phyloP scores from a whole-genome alignment of 1,140 invertebrate species.

The Holotrichia oblita region DNA sequence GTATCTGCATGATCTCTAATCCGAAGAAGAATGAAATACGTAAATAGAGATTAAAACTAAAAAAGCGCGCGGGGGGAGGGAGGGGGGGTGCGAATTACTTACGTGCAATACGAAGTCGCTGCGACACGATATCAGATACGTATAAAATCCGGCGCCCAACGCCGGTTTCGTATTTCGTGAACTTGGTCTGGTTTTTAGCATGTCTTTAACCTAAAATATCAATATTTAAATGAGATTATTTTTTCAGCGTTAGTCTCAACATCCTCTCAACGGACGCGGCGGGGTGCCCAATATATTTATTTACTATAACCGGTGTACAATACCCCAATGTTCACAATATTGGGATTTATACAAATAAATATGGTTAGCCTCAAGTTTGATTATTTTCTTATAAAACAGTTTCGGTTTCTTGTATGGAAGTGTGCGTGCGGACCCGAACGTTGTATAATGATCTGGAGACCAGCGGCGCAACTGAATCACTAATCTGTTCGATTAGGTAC shows the following conservation, averaged over 20 bases:
- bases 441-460: too few relatives aligned
- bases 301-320: conserved; percentile 51
- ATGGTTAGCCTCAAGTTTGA: conserved; percentile 52
- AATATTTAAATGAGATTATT: conserved; percentile 53
- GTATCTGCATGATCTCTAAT: too few relatives aligned
- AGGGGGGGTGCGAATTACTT: neutral
- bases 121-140: too few relatives aligned
- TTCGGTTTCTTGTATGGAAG: neutral
- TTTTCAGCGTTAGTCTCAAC: conserved; percentile 52
- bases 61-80: neutral
- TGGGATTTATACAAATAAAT: conserved; percentile 56
- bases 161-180: conserved; percentile 19
- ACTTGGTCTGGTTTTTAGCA: conserved; percentile 40
- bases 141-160: neutral
- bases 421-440: neutral
- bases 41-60: neutral
- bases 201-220: conserved; percentile 50
- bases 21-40: neutral
- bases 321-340: conserved; percentile 55
- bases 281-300: conserved; percentile 48
- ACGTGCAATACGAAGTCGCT: too few relatives aligned
- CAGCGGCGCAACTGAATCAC: too few relatives aligned
- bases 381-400: conserved; percentile 54
- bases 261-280: conserved; percentile 47
- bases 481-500: too few relatives aligned